Percentiles rank a stretch among this genome's conserved stretches.
These are phyloP conservation scores for Meloe dianella DNA, from an alignment of 2,888 invertebrate genomes.

Conservation along the genomic window DNA sequence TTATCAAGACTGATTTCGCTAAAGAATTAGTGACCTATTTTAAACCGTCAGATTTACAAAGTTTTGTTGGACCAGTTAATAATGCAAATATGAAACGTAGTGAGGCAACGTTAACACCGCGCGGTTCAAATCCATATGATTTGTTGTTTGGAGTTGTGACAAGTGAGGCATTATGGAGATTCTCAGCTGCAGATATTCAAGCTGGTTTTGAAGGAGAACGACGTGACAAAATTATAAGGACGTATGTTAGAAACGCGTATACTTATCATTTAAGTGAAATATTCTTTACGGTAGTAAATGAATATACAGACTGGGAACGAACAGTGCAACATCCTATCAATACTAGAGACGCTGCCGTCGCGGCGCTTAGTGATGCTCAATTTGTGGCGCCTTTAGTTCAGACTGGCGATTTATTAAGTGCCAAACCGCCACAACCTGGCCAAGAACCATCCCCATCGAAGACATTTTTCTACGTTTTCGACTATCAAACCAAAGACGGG, in stretches of 20 bases:
- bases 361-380: slow-evolving; percentile 92
- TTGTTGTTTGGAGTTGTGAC: slow-evolving; percentile 91
- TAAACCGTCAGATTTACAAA: slow-evolving; percentile 69
- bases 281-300: slow-evolving; percentile 94
- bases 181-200: slow-evolving; percentile 82
- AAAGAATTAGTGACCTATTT: slow-evolving; percentile 78
- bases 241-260: slow-evolving; percentile 93
- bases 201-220: slow-evolving; percentile 88
- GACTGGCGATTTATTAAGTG: slow-evolving; percentile 80
- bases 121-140: slow-evolving; percentile 75
- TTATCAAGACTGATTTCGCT: slow-evolving; percentile 86
- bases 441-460: slow-evolving; percentile 71
- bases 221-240: slow-evolving; percentile 84
- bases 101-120: slow-evolving; percentile 65
- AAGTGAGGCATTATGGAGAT: slow-evolving; percentile 90
- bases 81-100: slow-evolving; percentile 68
- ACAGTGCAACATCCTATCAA: slow-evolving; percentile 89
- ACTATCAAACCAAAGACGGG: slow-evolving; percentile 89
- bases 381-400: slow-evolving; percentile 90
- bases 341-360: slow-evolving; percentile 86
- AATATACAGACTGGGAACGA: slow-evolving; percentile 97
- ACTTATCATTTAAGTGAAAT: slow-evolving; percentile 96
- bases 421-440: slow-evolving; percentile 67
- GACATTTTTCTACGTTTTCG: slow-evolving; percentile 89
- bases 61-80: slow-evolving; percentile 67